Conservation (phyloP, 2,797 vertebrate genomes). For the Hemibagrus guttatus region DNA sequence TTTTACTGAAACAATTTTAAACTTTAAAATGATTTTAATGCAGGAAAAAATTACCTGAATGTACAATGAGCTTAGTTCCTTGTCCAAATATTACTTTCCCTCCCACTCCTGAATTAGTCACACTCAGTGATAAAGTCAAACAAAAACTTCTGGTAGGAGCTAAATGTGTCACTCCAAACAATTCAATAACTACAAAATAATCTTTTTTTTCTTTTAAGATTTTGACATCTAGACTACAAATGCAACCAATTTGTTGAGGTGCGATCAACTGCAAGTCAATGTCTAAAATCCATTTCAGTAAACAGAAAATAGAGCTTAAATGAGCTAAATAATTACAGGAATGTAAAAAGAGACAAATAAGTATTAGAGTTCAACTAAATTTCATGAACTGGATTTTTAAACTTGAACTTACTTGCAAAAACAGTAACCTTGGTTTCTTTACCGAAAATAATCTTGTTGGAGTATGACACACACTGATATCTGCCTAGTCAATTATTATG, state of each 20-base stretch:
- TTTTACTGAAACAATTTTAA: not conserved
- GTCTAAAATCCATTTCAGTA: not conserved
- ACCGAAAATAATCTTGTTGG: constrained; percentile 52
- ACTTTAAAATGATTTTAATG: not conserved
- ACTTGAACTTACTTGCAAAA: constrained; percentile 41
- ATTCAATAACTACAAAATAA: not conserved
- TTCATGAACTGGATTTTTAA: not conserved
- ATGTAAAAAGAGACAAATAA: not conserved
- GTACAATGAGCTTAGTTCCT: not conserved
- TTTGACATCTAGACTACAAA: not conserved
- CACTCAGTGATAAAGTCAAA: not conserved
- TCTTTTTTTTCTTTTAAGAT: not conserved
- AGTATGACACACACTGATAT: constrained; percentile 48
- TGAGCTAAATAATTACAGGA: not conserved
- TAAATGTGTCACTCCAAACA: not conserved
- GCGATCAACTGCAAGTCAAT: not conserved
- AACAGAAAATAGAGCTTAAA: not conserved
- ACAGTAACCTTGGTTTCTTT: constrained; percentile 48
- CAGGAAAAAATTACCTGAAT: not conserved
- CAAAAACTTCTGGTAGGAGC: not conserved
- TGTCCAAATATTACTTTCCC: not conserved
- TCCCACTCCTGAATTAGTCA: not conserved
- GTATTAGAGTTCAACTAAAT: not conserved
- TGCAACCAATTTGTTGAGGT: not conserved
- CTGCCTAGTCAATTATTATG: constrained; percentile 10